Evolutionary conservation across 1,140 invertebrate genomes (phyloP).

Genomic region (Drosophila melanica): DNA sequence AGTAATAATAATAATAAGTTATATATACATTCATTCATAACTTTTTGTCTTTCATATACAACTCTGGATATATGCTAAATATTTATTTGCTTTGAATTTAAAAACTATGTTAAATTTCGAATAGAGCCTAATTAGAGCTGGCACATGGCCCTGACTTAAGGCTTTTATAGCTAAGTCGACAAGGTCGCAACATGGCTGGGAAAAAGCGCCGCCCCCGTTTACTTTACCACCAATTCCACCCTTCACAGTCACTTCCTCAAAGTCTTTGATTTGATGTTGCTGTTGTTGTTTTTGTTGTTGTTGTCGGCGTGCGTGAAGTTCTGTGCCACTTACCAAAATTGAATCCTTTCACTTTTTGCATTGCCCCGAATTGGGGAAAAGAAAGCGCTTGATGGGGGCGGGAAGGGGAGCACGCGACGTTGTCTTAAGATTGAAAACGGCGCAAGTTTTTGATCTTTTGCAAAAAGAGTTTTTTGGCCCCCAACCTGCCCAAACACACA

Average conservation of each 20-base stretch:
- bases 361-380: not conserved
- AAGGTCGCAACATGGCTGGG: constrained; percentile 16
- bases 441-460: constrained; percentile 62
- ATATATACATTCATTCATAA: too few relatives aligned
- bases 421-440: constrained; percentile 61
- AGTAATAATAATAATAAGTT: too few relatives aligned
- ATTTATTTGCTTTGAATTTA: too few relatives aligned
- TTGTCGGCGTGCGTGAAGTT: constrained; percentile 44
- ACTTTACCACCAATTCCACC: not conserved
- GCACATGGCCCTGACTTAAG: not conserved
- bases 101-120: not conserved
- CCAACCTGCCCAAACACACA: not conserved
- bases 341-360: constrained; percentile 68
- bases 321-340: constrained; percentile 54
- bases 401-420: too few relatives aligned
- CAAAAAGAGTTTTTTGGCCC: constrained; percentile 57
- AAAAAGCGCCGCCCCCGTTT: too few relatives aligned
- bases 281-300: constrained; percentile 48
- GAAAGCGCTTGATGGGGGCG: too few relatives aligned
- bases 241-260: constrained; percentile 41
- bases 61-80: too few relatives aligned
- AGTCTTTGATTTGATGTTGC: constrained; percentile 81
- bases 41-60: too few relatives aligned
- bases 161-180: constrained; percentile 9
- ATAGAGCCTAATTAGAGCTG: not conserved